Conservation (phyloP, 2,888 invertebrate genomes). For the Fragum whitleyi region DNA sequence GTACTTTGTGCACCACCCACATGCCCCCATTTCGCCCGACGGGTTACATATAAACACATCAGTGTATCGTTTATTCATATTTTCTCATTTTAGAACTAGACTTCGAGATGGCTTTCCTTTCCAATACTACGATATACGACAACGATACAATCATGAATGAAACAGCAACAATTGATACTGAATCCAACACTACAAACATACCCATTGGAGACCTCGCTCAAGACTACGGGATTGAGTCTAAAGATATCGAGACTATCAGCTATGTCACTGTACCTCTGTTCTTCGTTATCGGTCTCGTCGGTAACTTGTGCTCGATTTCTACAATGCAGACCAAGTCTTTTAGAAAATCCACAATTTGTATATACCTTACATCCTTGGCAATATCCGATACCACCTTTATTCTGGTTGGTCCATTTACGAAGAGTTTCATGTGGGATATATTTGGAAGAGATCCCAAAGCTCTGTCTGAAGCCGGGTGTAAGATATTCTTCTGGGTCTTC, state of each 20-base stretch:
- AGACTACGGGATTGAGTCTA: conserved; percentile 3
- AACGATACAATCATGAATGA: background rate
- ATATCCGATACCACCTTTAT: conserved; percentile 65
- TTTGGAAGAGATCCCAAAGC: conserved; percentile 64
- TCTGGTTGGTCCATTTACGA: conserved; percentile 65
- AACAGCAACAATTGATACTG: background rate
- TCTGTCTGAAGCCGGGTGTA: conserved; percentile 59
- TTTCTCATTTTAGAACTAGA: too few relatives aligned
- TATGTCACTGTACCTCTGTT: conserved; percentile 61
- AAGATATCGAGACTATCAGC: conserved; percentile 22
- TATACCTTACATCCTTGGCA: conserved; percentile 63
- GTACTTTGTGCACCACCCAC: too few relatives aligned
- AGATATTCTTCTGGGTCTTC: conserved; percentile 64
- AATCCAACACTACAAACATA: background rate
- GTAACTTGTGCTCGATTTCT: conserved; percentile 58
- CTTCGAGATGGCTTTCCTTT: background rate
- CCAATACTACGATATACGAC: background rate
- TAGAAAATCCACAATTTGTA: conserved; percentile 48
- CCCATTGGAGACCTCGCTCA: background rate
- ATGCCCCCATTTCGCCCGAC: too few relatives aligned
- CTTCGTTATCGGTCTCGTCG: conserved; percentile 56
- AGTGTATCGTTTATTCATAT: too few relatives aligned
- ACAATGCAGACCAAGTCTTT: conserved; percentile 61
- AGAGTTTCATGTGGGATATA: conserved; percentile 53
- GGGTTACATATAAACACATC: too few relatives aligned